phyloP scores from a whole-genome alignment of 2,113 vertebrate species.

The Tamias sibiricus region DNA sequence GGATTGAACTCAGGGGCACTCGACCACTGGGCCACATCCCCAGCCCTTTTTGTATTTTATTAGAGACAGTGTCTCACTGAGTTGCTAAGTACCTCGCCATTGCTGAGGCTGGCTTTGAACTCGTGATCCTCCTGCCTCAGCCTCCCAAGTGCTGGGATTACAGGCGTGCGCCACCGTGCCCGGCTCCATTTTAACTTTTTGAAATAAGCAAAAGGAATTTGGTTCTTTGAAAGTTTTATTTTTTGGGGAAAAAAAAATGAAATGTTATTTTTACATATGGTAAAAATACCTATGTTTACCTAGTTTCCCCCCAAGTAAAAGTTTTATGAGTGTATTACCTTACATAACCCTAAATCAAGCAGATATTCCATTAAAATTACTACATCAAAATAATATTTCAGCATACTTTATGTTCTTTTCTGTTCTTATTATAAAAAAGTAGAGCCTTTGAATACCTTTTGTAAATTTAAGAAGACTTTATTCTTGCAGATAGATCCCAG shows the following conservation, averaged over 20 bases:
- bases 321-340: neutral
- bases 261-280: neutral
- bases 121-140: no score
- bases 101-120: no score
- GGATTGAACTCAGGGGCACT: no score
- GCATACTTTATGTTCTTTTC: neutral
- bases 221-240: neutral
- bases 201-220: neutral
- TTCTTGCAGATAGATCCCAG: conserved; percentile 1
- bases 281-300: neutral
- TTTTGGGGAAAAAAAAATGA: conserved; percentile 18
- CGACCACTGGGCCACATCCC: no score
- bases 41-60: no score
- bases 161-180: no score
- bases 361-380: neutral
- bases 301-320: neutral
- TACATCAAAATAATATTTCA: neutral
- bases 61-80: no score
- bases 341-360: neutral
- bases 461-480: conserved; percentile 41
- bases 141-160: no score
- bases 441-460: neutral
- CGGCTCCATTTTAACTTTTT: conserved; percentile 18
- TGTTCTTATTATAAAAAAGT: neutral
- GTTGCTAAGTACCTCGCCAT: no score